These are phyloP conservation scores for Orthonevra nobilis DNA, from an alignment of 2,888 invertebrate species.

Conservation along the genomic window DNA sequence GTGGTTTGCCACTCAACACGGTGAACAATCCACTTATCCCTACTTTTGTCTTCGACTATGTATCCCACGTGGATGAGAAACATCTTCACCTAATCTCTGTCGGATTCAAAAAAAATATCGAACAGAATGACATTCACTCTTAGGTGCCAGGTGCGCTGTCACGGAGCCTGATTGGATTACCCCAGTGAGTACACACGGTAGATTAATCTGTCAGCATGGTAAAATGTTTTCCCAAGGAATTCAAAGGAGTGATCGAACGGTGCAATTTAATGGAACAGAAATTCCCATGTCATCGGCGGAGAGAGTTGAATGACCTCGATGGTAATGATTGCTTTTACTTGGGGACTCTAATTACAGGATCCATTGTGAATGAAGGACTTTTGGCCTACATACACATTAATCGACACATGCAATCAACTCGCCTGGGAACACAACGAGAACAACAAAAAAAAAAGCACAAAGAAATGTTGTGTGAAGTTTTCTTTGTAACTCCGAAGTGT, in stretches of 20 bases:
- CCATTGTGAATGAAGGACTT: not conserved
- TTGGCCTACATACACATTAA: conserved; percentile 17
- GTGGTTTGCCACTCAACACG: too few relatives aligned
- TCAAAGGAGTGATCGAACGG: not conserved
- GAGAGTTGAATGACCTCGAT: not conserved
- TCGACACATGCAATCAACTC: conserved; percentile 3
- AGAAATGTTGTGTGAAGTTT: not conserved
- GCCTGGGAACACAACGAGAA: too few relatives aligned
- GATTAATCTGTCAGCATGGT: conserved; percentile 16
- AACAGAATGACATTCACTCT: too few relatives aligned
- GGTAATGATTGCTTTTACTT: not conserved
- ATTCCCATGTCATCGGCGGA: not conserved
- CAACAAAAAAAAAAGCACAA: too few relatives aligned
- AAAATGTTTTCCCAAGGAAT: not conserved
- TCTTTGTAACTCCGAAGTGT: too few relatives aligned
- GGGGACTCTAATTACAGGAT: conserved; percentile 3
- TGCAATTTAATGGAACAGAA: not conserved
- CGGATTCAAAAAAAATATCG: not conserved
- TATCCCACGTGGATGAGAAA: too few relatives aligned
- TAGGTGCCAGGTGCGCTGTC: not conserved
- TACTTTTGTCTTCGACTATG: too few relatives aligned
- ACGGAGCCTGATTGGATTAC: conserved; percentile 6
- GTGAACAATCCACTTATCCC: too few relatives aligned
- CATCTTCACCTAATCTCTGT: not conserved
- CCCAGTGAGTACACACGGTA: conserved; percentile 5